These are phyloP conservation scores for Linnaemya vulpina DNA, from an alignment of 2,888 invertebrate species.

Conservation along the genomic window DNA sequence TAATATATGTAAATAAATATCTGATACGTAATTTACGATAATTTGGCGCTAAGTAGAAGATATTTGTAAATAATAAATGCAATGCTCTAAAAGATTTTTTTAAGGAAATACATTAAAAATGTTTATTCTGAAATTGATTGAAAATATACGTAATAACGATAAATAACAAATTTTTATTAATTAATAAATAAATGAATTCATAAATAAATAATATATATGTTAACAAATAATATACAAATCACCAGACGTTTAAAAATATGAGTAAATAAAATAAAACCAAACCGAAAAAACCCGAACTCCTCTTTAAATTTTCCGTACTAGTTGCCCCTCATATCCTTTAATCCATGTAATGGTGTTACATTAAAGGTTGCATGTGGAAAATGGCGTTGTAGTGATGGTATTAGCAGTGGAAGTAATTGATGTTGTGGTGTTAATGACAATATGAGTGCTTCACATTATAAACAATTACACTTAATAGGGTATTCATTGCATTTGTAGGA, in stretches of 20 bases:
- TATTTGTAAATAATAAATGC: constrained; percentile 55
- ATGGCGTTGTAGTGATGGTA: background rate
- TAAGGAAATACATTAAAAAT: constrained; percentile 48
- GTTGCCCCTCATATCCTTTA: constrained; percentile 53
- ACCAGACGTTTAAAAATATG: constrained; percentile 34
- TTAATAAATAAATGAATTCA: constrained; percentile 36
- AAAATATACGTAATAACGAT: constrained; percentile 35
- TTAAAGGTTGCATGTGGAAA: constrained; percentile 20
- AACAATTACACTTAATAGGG: constrained; percentile 27
- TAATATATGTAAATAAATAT: no score
- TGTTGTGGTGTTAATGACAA: constrained; percentile 42
- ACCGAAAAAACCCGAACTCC: constrained; percentile 31
- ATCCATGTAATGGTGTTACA: constrained; percentile 42
- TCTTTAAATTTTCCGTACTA: constrained; percentile 50
- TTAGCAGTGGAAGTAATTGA: background rate
- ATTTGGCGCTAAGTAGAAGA: background rate
- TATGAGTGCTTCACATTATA: constrained; percentile 36
- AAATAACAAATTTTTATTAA: constrained; percentile 30
- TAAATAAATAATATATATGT: constrained; percentile 25
- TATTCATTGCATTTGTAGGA: constrained; percentile 7
- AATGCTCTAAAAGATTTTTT: background rate
- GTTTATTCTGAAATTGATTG: constrained; percentile 53
- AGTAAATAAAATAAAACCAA: constrained; percentile 18
- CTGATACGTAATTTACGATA: background rate
- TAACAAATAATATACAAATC: constrained; percentile 59